phyloP scores from a whole-genome alignment of 2,797 vertebrate species.

The Distichodus sexfasciatus region DNA sequence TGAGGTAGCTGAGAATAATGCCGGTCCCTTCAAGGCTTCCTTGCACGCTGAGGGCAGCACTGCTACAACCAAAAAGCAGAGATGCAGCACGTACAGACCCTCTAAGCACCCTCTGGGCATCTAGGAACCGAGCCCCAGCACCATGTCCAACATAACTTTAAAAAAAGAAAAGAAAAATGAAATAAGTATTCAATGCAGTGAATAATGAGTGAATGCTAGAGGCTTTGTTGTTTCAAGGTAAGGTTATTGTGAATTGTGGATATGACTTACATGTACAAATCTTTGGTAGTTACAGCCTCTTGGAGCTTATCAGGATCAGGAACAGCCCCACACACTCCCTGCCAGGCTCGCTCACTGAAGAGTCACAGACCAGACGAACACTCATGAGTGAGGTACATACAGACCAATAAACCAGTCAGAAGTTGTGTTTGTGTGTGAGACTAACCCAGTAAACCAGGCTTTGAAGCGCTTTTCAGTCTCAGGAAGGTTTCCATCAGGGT shows the following conservation, averaged over 20 bases:
- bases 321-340: slow-evolving; percentile 78
- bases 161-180: background rate
- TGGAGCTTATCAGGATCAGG: slow-evolving; percentile 77
- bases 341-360: slow-evolving; percentile 79
- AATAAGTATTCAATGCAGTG: background rate
- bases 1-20: slow-evolving; percentile 86
- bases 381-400: slow-evolving; percentile 16
- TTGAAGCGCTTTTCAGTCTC: slow-evolving; percentile 82
- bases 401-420: background rate
- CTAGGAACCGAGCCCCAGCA: slow-evolving; percentile 83
- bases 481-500: slow-evolving; percentile 85
- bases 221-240: too few species aligned
- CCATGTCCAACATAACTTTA: slow-evolving; percentile 88
- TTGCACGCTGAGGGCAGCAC: slow-evolving; percentile 81
- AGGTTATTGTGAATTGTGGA: background rate
- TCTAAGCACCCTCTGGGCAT: slow-evolving; percentile 75
- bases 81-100: slow-evolving; percentile 77
- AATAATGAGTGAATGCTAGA: too few species aligned
- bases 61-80: slow-evolving; percentile 91
- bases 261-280: slow-evolving; percentile 89
- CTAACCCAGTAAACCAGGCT: slow-evolving; percentile 80
- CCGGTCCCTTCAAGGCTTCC: slow-evolving; percentile 85
- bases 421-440: background rate
- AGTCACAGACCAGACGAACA: slow-evolving; percentile 18
- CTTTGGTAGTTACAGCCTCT: slow-evolving; percentile 77